Evolutionary conservation across 2,888 invertebrate species (phyloP), one percentile per base, ranked within the genome.

Genomic region (Lasioglossum oenotherae): DNA sequence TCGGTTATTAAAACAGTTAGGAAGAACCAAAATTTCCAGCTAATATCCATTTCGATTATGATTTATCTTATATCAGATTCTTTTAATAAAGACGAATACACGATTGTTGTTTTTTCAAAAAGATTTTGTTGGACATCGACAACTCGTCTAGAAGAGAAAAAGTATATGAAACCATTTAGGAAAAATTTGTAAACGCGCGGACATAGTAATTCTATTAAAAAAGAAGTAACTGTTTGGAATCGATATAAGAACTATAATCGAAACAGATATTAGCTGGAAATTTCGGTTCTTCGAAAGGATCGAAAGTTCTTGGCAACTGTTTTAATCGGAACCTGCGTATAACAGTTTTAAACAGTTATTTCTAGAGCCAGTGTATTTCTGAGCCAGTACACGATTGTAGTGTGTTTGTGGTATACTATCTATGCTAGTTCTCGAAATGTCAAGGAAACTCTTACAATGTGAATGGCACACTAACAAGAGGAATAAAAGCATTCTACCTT

Each of bases 401-500:
- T 1, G 31, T 77, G 67, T 31, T 74, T 64, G 44, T 44, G n/a
- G 67, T 41, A 81, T 81, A n/a, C 71, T 75, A 72, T 49, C 74
- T 75, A 60, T 82, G 35, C 60, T 44, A 67, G 23, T 79, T 75
- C 53, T 35, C 74, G 57, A 69, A 38, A 69, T 78, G 60, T 27
- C 73, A 53, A 67, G 16, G 69, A 67, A 44, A 78, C 27, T 23
- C 78, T 57, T 80, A 53, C 74, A 75, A 46, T 67, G 41, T 49
- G 53, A 80, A 79, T 74, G 10, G 49, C 77, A 82, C 41, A 75
- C 73, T 85, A 81, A 69, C n/a, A 73, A 77, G 27, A 77, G 67
- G 23, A 80, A 53, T 71, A 46, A 49, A 83, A 75, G 60, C 71
- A 60, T 64, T n/a, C 35, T 79, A 71, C 82, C 93, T 94, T 93